phyloP scores from a whole-genome alignment of 2,888 invertebrate genomes.

The Mamestra brassicae region DNA sequence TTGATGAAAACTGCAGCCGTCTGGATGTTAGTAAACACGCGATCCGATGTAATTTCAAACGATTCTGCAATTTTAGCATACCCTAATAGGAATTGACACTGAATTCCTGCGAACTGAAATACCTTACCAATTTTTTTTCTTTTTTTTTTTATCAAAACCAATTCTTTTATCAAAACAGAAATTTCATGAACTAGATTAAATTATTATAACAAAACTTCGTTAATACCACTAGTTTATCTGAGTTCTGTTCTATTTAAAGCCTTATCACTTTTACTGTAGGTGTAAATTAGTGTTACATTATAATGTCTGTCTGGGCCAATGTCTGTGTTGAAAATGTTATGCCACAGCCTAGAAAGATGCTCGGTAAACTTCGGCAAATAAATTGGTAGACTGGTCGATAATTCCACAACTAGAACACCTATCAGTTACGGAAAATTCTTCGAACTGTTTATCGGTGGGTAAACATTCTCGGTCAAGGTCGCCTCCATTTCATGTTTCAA shows the following conservation, averaged over 20 bases:
- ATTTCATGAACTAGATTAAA: slow-evolving; percentile 24
- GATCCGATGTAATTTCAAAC: slow-evolving; percentile 1
- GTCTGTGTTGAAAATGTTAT: slow-evolving; percentile 11
- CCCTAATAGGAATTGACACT: not conserved
- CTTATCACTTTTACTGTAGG: slow-evolving; percentile 34
- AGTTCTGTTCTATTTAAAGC: slow-evolving; percentile 31
- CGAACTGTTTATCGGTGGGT: slow-evolving; percentile 41
- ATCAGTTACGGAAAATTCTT: slow-evolving; percentile 38
- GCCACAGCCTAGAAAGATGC: slow-evolving; percentile 20
- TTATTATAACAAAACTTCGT: slow-evolving; percentile 21
- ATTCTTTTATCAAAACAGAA: too few species aligned
- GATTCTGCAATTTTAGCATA: slow-evolving; percentile 1
- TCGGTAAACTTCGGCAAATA: slow-evolving; percentile 8
- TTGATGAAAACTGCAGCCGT: not conserved
- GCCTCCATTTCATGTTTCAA: slow-evolving; percentile 32
- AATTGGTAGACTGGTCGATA: slow-evolving; percentile 35
- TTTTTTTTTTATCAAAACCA: too few species aligned
- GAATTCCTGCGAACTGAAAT: not conserved
- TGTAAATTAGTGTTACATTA: slow-evolving; percentile 36
- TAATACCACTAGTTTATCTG: slow-evolving; percentile 32
- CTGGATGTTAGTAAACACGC: slow-evolving; percentile 8
- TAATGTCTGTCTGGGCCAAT: slow-evolving; percentile 4
- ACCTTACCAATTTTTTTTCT: not conserved
- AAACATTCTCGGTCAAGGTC: slow-evolving; percentile 57
- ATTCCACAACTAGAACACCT: slow-evolving; percentile 17